Percentiles rank a stretch among this genome's conserved stretches.
Conservation (phyloP, 1,140 invertebrate species). For the Drosophila simulans region DNA sequence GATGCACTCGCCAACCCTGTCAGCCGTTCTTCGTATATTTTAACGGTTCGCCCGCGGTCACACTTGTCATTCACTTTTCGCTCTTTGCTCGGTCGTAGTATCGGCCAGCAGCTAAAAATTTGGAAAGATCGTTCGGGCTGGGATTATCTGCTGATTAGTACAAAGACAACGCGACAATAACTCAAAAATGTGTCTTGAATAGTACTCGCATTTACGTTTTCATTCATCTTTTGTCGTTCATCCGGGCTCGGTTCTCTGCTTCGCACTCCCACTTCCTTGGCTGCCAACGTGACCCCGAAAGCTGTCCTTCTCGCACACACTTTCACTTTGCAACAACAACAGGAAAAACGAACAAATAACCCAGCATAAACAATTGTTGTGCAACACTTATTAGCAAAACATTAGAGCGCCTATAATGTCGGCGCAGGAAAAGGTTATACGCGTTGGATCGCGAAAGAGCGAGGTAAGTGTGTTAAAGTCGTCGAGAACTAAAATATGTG, state of each 20-base stretch:
- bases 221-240: slow-evolving; percentile 60
- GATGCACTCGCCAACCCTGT: background rate
- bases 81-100: slow-evolving; percentile 76
- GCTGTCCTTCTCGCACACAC: slow-evolving; percentile 48
- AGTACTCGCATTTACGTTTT: slow-evolving; percentile 59
- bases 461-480: slow-evolving; percentile 85
- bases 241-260: slow-evolving; percentile 12
- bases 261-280: background rate
- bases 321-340: slow-evolving; percentile 58
- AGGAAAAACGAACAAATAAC: slow-evolving; percentile 33
- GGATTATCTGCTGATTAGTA: slow-evolving; percentile 40
- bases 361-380: slow-evolving; percentile 54
- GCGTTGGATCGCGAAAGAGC: slow-evolving; percentile 89
- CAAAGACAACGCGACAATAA: slow-evolving; percentile 70
- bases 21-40: background rate
- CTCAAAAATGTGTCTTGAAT: slow-evolving; percentile 61
- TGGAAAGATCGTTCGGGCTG: slow-evolving; percentile 8
- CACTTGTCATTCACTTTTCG: slow-evolving; percentile 9
- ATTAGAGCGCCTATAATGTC: slow-evolving; percentile 51
- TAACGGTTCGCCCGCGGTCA: slow-evolving; percentile 8
- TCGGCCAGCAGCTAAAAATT: slow-evolving; percentile 59
- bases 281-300: slow-evolving; percentile 59
- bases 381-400: slow-evolving; percentile 54
- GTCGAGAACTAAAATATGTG: slow-evolving; percentile 43
- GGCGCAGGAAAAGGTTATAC: slow-evolving; percentile 84